Conservation (phyloP, 2,797 vertebrate genomes). For the Tokudaia muenninki region DNA sequence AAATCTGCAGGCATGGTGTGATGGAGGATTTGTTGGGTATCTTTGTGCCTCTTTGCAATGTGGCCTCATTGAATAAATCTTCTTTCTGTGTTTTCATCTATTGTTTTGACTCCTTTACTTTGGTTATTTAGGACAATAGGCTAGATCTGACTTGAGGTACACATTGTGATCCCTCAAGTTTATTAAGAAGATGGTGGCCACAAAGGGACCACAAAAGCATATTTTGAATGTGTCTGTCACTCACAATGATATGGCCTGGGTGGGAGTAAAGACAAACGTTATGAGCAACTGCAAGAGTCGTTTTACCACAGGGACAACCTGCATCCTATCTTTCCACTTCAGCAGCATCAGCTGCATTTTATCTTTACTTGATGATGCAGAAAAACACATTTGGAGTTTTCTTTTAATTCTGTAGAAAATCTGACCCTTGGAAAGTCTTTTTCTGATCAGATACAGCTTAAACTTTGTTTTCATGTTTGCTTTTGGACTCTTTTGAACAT, state of each 20-base stretch:
- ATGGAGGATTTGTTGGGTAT: too few species aligned
- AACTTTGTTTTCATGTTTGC: background rate
- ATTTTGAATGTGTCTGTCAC: background rate
- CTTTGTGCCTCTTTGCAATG: background rate
- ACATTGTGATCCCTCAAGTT: background rate
- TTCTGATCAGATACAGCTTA: background rate
- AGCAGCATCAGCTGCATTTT: too few species aligned
- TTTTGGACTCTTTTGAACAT: background rate
- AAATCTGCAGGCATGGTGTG: background rate
- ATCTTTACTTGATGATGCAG: background rate
- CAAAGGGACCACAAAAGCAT: background rate
- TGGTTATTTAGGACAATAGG: background rate
- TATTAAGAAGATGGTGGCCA: background rate
- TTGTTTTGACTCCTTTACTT: background rate
- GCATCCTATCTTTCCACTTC: background rate
- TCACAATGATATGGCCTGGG: background rate
- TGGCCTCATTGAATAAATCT: background rate
- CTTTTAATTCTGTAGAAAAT: background rate
- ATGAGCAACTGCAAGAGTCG: background rate
- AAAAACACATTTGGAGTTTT: background rate
- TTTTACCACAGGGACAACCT: background rate
- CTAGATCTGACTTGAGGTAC: background rate
- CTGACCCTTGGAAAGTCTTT: background rate
- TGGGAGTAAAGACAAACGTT: background rate
- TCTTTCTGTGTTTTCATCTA: background rate